Base-by-base conservation (phyloP, 2,797 vertebrate genomes). In the Artibeus jamaicensis region DNA sequence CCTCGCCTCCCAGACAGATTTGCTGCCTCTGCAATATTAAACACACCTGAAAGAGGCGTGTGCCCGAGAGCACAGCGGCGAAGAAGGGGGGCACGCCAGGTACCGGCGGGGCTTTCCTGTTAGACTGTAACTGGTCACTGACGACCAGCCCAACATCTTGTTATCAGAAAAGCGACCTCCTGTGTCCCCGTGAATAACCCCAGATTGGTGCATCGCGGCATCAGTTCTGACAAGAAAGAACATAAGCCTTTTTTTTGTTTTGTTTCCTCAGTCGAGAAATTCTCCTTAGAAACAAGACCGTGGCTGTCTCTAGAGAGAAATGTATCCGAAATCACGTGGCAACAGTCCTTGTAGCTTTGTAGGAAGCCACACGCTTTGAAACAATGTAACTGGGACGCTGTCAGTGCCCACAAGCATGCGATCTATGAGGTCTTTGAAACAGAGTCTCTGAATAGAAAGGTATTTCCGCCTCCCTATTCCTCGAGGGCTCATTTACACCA, bases 1-100 rank as follows among this genome's bases (percentile, higher is more conserved):
- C 99, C 99, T 99, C 99, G 99, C 99, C 99, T 99, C 99, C 99
- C 98, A 99, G 99, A 99, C 99, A 99, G 99, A 99, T 99, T 97
- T 99, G 99, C 99, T 99, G 99, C 97, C 98, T 98, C 99, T 99
- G 99, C 99, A 99, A 99, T 99, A 99, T 99, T 98, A 99, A 99
- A 98, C 98, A 98, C 98, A 99, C 98, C 99, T 99, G 98, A 99
- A 99, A 99, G 99, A 98, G 97, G 87, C 98, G 97, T 96, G 97
- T 97, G 98, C 97, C 98, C 82, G 85, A 97, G 97, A 96, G 97
- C 98, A 97, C 97, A 89, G 98, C 97, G 95, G 98, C 92, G 94
- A 93, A 97, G 97, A 98, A 97, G 97, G 96, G 95, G 87, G 97
- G 97, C 97, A 93, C 94, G 59, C 90, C 98, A 97, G 95, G 74